Evolutionary conservation across 2,797 vertebrate species (phyloP).

Genomic region (Xerus rutilus): DNA sequence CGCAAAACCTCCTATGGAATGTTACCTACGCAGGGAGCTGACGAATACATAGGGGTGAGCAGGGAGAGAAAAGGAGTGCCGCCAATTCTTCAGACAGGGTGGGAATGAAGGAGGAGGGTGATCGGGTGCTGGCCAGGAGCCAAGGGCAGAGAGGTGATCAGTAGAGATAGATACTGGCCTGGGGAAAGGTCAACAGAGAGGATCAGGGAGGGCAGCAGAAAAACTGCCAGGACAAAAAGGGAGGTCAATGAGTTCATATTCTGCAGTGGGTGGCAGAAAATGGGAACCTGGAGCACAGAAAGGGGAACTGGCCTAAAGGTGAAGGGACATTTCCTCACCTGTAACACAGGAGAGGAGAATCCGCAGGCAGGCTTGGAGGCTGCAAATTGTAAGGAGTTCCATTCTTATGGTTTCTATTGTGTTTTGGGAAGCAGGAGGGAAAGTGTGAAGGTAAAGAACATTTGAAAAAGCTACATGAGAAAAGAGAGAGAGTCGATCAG

Average conservation of each 20-base stretch:
- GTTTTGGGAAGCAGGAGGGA: constrained; percentile 61
- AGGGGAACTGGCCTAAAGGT: background rate
- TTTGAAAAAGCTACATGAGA: constrained; percentile 30
- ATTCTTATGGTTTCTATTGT: constrained; percentile 54
- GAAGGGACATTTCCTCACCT: background rate
- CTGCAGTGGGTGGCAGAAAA: constrained; percentile 50
- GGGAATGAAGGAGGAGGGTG: background rate
- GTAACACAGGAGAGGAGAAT: constrained; percentile 11
- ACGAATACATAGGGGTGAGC: background rate
- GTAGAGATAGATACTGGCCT: background rate
- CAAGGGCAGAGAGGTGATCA: background rate
- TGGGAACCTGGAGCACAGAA: background rate
- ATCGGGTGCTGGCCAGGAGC: background rate
- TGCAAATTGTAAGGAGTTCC: background rate
- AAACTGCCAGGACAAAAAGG: constrained; percentile 17
- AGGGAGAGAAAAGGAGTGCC: background rate
- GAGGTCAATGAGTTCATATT: background rate
- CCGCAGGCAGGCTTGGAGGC: background rate
- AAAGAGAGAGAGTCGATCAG: constrained; percentile 13
- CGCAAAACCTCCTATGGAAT: background rate
- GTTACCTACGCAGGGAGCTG: background rate
- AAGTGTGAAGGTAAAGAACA: constrained; percentile 63
- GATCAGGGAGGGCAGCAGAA: background rate
- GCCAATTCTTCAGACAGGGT: background rate
- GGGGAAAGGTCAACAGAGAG: background rate